Conservation (phyloP, 2,888 invertebrate species). For the Acrobasis consociella region DNA sequence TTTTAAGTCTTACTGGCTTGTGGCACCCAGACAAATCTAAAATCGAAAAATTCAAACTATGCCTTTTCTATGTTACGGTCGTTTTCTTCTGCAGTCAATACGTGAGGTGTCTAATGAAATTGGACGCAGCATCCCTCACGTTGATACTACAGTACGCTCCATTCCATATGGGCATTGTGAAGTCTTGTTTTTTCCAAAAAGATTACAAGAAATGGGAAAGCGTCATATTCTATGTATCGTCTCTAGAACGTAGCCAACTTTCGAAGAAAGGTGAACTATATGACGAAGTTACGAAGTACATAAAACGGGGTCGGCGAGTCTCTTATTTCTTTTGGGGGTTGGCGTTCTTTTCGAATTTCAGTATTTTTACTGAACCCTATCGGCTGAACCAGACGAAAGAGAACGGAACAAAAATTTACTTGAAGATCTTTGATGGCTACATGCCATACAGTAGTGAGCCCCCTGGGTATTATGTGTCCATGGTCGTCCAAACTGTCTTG, state of each 20-base stretch:
- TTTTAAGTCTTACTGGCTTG: slow-evolving; percentile 48
- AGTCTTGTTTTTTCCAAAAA: slow-evolving; percentile 52
- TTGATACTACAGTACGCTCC: slow-evolving; percentile 58
- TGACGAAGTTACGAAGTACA: slow-evolving; percentile 42
- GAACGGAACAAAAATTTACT: slow-evolving; percentile 52
- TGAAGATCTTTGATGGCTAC: slow-evolving; percentile 58
- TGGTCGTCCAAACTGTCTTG: slow-evolving; percentile 54
- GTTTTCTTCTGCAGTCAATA: slow-evolving; percentile 57
- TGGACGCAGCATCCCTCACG: slow-evolving; percentile 44
- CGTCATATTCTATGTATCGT: slow-evolving; percentile 53
- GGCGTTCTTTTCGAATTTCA: slow-evolving; percentile 52
- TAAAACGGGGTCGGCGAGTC: slow-evolving; percentile 48
- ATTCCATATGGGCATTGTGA: slow-evolving; percentile 60
- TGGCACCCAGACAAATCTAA: slow-evolving; percentile 49
- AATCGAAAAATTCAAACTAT: slow-evolving; percentile 43
- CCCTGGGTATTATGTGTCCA: slow-evolving; percentile 57
- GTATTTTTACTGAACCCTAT: slow-evolving; percentile 58
- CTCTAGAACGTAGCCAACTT: slow-evolving; percentile 47
- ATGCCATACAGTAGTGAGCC: slow-evolving; percentile 53
- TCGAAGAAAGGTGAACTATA: slow-evolving; percentile 36
- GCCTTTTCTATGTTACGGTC: slow-evolving; percentile 46
- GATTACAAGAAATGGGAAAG: slow-evolving; percentile 51
- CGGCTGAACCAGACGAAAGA: slow-evolving; percentile 47
- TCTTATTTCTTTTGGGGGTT: slow-evolving; percentile 57
- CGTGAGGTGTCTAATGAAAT: slow-evolving; percentile 48